Conservation (phyloP, 1,140 invertebrate species). For the Zaprionus ornatus region DNA sequence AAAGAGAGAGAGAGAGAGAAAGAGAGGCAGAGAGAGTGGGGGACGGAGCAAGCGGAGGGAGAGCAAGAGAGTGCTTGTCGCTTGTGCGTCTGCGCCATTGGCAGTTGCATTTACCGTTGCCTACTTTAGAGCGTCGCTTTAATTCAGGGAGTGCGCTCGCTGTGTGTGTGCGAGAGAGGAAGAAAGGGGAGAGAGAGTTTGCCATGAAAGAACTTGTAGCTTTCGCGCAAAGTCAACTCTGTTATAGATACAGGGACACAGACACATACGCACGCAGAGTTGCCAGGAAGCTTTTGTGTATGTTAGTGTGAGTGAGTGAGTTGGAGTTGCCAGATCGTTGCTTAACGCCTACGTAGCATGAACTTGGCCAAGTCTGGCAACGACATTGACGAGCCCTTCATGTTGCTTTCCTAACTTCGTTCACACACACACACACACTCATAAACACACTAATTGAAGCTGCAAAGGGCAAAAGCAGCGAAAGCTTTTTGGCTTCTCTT, state of each 20-base stretch:
- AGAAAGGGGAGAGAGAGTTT: slow-evolving; percentile 36
- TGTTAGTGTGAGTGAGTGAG: not conserved
- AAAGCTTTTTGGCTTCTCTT: slow-evolving; percentile 58
- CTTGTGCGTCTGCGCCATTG: slow-evolving; percentile 67
- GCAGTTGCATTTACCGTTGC: slow-evolving; percentile 62
- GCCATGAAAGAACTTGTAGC: slow-evolving; percentile 59
- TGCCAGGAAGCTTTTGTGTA: slow-evolving; percentile 23
- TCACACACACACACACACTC: slow-evolving; percentile 9
- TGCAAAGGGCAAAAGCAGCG: slow-evolving; percentile 51
- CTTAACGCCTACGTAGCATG: not conserved
- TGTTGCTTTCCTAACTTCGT: slow-evolving; percentile 5
- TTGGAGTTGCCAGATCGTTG: slow-evolving; percentile 61
- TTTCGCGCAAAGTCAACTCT: slow-evolving; percentile 55
- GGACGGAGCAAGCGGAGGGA: not conserved
- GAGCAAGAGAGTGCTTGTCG: slow-evolving; percentile 25
- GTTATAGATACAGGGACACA: slow-evolving; percentile 67
- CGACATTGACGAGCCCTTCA: not conserved
- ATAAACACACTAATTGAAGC: slow-evolving; percentile 41
- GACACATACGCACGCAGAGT: not conserved
- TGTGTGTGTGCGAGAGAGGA: slow-evolving; percentile 21
- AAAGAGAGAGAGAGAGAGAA: not conserved
- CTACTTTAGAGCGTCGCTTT: slow-evolving; percentile 60
- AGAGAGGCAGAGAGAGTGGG: not conserved
- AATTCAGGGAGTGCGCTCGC: slow-evolving; percentile 15
- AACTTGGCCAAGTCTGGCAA: slow-evolving; percentile 21